Percentiles rank a stretch among this genome's conserved stretches.
These are phyloP conservation scores for Lasioglossum marginatum DNA, from an alignment of 2,888 invertebrate species.

Conservation along the genomic window DNA sequence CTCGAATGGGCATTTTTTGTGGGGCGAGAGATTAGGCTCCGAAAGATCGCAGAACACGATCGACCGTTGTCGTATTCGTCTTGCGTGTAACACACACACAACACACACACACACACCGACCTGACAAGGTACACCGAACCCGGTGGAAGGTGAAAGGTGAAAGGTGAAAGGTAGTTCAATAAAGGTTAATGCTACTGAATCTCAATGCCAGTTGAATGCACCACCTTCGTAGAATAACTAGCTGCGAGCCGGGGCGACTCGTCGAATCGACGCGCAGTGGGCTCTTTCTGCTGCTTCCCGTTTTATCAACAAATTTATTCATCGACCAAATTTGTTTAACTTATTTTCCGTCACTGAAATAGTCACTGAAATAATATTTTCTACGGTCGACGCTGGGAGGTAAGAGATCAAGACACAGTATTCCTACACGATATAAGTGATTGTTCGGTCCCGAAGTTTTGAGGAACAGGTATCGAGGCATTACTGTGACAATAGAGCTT, in stretches of 20 bases:
- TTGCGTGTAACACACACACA: not conserved
- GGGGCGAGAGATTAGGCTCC: slow-evolving; percentile 31
- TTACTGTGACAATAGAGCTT: not conserved
- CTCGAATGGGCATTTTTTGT: slow-evolving; percentile 68
- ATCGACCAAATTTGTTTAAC: not conserved
- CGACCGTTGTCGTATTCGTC: not conserved
- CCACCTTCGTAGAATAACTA: slow-evolving; percentile 40
- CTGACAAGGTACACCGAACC: slow-evolving; percentile 34
- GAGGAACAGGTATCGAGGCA: no score
- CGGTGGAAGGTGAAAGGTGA: slow-evolving; percentile 15
- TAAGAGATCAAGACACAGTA: no score
- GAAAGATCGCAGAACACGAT: not conserved
- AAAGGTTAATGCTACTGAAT: slow-evolving; percentile 44
- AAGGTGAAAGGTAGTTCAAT: slow-evolving; percentile 34
- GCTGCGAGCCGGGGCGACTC: not conserved
- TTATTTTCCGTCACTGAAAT: no score
- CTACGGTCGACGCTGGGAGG: no score
- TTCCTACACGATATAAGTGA: no score
- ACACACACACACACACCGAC: not conserved
- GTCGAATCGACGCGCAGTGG: not conserved
- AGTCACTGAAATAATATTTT: no score
- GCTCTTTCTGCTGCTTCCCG: not conserved
- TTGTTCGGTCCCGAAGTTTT: no score
- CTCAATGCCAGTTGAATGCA: slow-evolving; percentile 41
- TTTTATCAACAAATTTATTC: not conserved